Conservation (phyloP, 2,113 vertebrate species). For the Eublepharis macularius region DNA sequence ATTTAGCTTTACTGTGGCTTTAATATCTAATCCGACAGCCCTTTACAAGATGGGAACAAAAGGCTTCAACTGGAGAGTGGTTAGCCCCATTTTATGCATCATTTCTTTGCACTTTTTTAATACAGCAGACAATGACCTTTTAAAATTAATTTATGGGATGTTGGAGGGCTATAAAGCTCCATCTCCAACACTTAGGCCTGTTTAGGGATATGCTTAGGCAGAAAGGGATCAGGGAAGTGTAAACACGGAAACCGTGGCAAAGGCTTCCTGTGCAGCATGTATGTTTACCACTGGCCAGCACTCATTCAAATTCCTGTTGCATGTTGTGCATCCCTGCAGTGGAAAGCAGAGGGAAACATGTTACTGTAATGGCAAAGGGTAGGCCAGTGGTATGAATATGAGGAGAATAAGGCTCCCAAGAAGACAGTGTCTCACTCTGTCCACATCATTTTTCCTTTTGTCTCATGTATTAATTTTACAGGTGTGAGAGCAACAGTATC, state of each 20-base stretch:
- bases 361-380: neutral
- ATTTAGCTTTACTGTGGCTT: constrained; percentile 50
- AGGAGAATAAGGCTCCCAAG: neutral
- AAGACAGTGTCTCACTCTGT: neutral
- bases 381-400: neutral
- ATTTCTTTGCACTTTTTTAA: neutral
- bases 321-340: neutral
- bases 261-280: neutral
- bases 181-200: neutral
- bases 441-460: neutral
- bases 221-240: neutral
- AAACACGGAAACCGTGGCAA: neutral
- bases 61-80: neutral
- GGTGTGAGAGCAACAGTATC: too few relatives aligned
- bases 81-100: constrained; percentile 5
- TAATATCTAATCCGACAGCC: constrained; percentile 32
- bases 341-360: neutral
- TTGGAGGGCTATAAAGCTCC: neutral
- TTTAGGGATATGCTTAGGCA: neutral
- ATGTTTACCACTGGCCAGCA: neutral
- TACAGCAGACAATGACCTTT: constrained; percentile 1
- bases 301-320: neutral
- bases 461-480: neutral
- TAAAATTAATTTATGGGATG: constrained; percentile 8
- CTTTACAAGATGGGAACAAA: constrained; percentile 20